phyloP scores from a whole-genome alignment of 2,797 vertebrate genomes.

The Neopelma chrysocephalum region DNA sequence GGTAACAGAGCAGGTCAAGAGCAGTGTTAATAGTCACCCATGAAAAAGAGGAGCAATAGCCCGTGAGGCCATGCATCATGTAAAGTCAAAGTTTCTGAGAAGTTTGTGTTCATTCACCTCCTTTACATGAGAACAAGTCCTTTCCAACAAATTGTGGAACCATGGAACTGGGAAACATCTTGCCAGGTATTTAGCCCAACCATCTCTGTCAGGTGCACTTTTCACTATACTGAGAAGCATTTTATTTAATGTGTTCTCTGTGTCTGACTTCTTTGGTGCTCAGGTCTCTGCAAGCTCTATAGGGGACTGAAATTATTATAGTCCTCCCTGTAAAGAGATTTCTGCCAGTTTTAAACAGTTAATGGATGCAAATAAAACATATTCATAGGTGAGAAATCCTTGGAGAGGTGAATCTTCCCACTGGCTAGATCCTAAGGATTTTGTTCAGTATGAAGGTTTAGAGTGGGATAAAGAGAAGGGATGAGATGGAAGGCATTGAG shows the following conservation, averaged over 20 bases:
- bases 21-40: slow-evolving; percentile 46
- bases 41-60: background rate
- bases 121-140: background rate
- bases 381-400: background rate
- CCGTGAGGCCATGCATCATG: background rate
- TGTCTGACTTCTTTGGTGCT: background rate
- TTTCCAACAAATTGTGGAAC: background rate
- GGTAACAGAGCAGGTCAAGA: slow-evolving; percentile 39
- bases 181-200: background rate
- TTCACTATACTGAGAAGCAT: background rate
- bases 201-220: background rate
- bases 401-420: background rate
- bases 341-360: background rate
- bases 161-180: background rate
- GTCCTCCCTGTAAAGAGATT: background rate
- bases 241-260: background rate
- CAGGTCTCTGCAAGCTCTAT: background rate
- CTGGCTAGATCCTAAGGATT: background rate
- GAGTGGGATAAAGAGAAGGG: background rate
- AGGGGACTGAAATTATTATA: background rate
- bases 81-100: background rate
- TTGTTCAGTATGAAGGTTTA: background rate
- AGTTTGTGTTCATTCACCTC: background rate
- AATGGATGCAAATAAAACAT: background rate
- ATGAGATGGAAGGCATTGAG: background rate